Conservation (phyloP, 1,140 invertebrate species). For the Caenorhabditis inopinata region DNA sequence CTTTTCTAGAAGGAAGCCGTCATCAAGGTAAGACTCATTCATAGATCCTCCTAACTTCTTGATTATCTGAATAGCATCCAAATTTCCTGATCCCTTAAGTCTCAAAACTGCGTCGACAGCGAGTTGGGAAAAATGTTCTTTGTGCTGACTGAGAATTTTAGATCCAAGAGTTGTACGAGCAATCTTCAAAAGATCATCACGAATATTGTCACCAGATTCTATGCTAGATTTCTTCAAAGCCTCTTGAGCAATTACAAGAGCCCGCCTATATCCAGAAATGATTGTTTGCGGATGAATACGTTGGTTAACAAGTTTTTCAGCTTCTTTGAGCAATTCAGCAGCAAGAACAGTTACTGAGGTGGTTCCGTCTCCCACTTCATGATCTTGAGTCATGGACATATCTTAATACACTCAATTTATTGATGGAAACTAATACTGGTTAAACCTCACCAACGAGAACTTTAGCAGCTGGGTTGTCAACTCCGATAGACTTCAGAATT, state of each 20-base stretch:
- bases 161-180: slow-evolving; percentile 95
- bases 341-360: slow-evolving; percentile 97
- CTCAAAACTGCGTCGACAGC: slow-evolving; percentile 91
- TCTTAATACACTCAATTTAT: slow-evolving; percentile 73
- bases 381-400: slow-evolving; percentile 96
- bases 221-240: slow-evolving; percentile 78
- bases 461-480: slow-evolving; percentile 98
- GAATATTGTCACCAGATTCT: slow-evolving; percentile 76
- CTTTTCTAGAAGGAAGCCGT: slow-evolving; percentile 96
- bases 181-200: slow-evolving; percentile 90
- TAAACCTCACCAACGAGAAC: slow-evolving; percentile 77
- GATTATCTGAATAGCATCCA: slow-evolving; percentile 95
- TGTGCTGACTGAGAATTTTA: slow-evolving; percentile 95
- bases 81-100: slow-evolving; percentile 79
- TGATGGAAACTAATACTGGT: too few species aligned
- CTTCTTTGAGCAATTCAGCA: slow-evolving; percentile 88
- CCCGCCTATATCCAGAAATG: slow-evolving; percentile 87
- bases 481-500: slow-evolving; percentile 90
- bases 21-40: slow-evolving; percentile 92
- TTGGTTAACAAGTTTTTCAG: slow-evolving; percentile 87
- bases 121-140: slow-evolving; percentile 91
- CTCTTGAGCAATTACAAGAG: slow-evolving; percentile 78
- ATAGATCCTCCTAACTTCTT: slow-evolving; percentile 90
- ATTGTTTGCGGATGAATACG: slow-evolving; percentile 98
- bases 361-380: slow-evolving; percentile 99